Conservation (phyloP, 2,888 invertebrate species). For the Eugnorisma glareosa region DNA sequence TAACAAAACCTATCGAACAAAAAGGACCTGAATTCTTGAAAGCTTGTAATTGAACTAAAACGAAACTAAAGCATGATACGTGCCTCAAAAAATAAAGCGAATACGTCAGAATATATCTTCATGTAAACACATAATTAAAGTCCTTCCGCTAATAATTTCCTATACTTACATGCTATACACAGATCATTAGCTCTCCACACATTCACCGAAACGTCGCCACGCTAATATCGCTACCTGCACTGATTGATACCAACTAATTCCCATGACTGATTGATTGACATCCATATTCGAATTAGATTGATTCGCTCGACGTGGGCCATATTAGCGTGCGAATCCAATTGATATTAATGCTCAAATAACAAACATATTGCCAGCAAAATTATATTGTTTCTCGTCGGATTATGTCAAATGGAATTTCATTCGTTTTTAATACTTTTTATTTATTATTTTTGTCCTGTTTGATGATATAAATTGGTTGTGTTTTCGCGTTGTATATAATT, state of each 20-base stretch:
- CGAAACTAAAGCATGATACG: neutral
- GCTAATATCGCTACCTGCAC: conserved; percentile 21
- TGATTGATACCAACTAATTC: conserved; percentile 26
- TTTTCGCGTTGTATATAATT: conserved; percentile 1
- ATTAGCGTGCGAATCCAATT: conserved; percentile 49
- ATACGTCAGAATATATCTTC: neutral
- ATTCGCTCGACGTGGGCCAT: conserved; percentile 36
- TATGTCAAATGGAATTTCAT: conserved; percentile 30
- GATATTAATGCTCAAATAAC: conserved; percentile 55
- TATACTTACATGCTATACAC: conserved; percentile 24
- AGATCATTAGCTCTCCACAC: conserved; percentile 22
- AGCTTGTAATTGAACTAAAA: too few species aligned
- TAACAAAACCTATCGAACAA: too few species aligned
- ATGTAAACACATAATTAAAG: neutral
- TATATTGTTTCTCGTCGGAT: conserved; percentile 38
- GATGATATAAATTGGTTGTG: neutral
- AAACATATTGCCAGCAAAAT: conserved; percentile 20
- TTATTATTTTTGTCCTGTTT: conserved; percentile 15
- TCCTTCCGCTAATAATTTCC: conserved; percentile 32
- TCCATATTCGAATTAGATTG: conserved; percentile 51
- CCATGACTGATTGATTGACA: conserved; percentile 57
- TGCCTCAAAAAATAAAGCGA: neutral
- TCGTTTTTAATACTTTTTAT: conserved; percentile 45
- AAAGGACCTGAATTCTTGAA: neutral
- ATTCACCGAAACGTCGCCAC: neutral